Conservation (phyloP, 2,888 invertebrate genomes). For the Anagyrus pseudococci region DNA sequence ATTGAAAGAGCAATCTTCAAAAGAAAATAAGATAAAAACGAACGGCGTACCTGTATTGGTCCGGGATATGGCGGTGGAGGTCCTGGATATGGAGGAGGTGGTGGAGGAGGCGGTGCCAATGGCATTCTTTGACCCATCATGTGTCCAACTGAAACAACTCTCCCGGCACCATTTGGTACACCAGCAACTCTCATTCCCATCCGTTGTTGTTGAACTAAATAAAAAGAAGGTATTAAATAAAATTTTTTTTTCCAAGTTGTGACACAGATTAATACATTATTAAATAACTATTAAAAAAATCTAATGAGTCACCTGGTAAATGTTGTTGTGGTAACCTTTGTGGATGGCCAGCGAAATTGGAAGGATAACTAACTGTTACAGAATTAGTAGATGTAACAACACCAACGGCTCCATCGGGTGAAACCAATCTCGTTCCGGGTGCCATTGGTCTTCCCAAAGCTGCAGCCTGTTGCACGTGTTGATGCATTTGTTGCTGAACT, state of each 20-base stretch:
- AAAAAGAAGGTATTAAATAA: not conserved
- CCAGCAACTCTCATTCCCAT: slow-evolving; percentile 56
- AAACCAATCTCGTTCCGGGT: slow-evolving; percentile 65
- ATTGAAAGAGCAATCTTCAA: too few species aligned
- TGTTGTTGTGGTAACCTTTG: slow-evolving; percentile 56
- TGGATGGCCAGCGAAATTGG: slow-evolving; percentile 56
- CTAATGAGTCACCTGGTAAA: slow-evolving; percentile 52
- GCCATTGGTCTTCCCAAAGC: slow-evolving; percentile 67
- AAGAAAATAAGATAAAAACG: not conserved
- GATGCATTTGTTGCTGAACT: slow-evolving; percentile 66
- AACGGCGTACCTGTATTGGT: slow-evolving; percentile 60
- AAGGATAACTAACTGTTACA: slow-evolving; percentile 59
- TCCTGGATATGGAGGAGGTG: slow-evolving; percentile 76
- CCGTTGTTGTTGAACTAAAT: slow-evolving; percentile 46
- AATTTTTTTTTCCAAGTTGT: too few species aligned
- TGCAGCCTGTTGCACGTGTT: slow-evolving; percentile 72
- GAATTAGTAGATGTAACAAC: slow-evolving; percentile 71
- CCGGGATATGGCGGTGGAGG: slow-evolving; percentile 76
- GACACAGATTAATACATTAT: not conserved
- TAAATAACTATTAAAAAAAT: not conserved
- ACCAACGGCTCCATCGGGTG: slow-evolving; percentile 71
- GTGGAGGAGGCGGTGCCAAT: slow-evolving; percentile 63
- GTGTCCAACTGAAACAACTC: slow-evolving; percentile 57
- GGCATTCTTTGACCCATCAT: slow-evolving; percentile 61
- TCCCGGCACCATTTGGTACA: slow-evolving; percentile 59